Conservation (phyloP, 2,797 vertebrate genomes). For the Hypotaenidia okinawae region DNA sequence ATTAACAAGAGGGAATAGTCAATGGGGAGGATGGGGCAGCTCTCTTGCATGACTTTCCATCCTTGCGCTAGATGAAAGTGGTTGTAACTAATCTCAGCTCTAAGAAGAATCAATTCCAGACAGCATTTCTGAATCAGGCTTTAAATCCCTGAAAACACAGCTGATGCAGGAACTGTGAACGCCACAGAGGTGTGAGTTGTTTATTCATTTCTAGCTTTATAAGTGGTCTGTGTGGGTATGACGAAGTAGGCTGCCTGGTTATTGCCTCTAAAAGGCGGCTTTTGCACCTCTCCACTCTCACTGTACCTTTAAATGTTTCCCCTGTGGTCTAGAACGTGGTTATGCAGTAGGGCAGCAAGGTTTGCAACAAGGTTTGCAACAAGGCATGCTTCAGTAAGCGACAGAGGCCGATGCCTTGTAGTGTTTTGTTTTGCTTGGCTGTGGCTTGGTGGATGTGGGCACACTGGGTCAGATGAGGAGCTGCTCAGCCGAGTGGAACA, state of each 20-base stretch:
- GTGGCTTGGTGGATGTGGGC: background rate
- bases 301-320: background rate
- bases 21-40: background rate
- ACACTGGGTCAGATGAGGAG: background rate
- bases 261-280: background rate
- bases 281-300: background rate
- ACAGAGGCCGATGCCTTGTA: background rate
- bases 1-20: background rate
- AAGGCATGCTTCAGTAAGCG: rapidly evolving
- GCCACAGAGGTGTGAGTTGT: background rate
- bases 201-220: background rate
- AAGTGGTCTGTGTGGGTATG: background rate
- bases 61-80: background rate
- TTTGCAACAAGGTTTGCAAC: background rate
- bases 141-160: background rate
- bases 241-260: background rate
- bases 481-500: background rate
- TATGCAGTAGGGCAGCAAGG: background rate
- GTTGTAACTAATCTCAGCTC: background rate
- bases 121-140: background rate
- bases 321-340: rapidly evolving
- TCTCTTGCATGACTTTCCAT: background rate
- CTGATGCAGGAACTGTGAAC: background rate
- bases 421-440: background rate
- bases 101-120: background rate